Evolutionary conservation across 2,113 vertebrate species (phyloP).

Genomic region (Rhynchopsitta pachyrhyncha): DNA sequence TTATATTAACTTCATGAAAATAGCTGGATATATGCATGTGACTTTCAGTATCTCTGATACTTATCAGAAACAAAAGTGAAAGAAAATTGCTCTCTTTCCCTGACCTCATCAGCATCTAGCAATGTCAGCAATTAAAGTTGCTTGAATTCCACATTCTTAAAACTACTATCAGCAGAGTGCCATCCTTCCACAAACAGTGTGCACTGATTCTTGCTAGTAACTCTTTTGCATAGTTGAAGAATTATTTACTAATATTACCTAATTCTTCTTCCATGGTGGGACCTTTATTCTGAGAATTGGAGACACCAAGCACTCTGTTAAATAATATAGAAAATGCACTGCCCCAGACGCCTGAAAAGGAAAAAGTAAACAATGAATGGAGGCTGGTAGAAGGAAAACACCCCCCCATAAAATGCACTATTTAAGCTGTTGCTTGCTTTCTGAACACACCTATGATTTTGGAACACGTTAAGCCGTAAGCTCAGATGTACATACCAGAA

Average conservation of each 20-base stretch:
- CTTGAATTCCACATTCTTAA: neutral
- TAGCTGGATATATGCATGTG: neutral
- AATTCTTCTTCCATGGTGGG: conserved; percentile 97
- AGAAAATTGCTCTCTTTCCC: neutral
- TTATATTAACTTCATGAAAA: neutral
- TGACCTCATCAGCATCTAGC: neutral
- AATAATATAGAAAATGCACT: conserved; percentile 98
- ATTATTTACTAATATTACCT: conserved; percentile 75
- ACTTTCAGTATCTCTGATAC: neutral
- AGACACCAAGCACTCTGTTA: conserved; percentile 94
- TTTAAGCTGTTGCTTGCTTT: neutral
- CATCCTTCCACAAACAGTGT: neutral
- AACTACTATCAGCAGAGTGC: neutral
- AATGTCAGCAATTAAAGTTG: neutral
- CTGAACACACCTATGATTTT: neutral
- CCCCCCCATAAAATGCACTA: neutral
- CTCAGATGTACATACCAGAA: neutral
- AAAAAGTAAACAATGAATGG: neutral
- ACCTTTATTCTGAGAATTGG: conserved; percentile 77
- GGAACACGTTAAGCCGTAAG: neutral
- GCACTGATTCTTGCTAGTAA: neutral
- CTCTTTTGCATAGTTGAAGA: neutral
- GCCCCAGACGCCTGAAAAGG: conserved; percentile 91
- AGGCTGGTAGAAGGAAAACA: neutral
- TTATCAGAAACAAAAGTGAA: neutral